Conservation (phyloP, 2,797 vertebrate species). For the Protosalanx chinensis region DNA sequence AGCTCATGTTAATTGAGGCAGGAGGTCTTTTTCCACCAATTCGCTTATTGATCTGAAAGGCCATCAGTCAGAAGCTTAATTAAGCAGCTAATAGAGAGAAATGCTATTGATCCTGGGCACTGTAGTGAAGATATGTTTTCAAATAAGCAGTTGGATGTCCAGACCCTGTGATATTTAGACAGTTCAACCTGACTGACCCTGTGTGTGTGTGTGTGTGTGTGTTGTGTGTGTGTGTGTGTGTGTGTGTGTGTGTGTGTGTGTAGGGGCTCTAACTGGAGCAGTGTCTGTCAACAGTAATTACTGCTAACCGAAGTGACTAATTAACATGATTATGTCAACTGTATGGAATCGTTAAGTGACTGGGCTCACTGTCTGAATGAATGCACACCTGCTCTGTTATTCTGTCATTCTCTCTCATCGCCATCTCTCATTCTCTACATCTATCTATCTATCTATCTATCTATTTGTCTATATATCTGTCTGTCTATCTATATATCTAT, state of each 20-base stretch:
- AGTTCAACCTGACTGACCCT: background rate
- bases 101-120: conserved; percentile 59
- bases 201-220: background rate
- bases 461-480: background rate
- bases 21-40: conserved; percentile 63
- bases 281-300: background rate
- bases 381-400: background rate
- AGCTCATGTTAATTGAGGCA: conserved; percentile 63
- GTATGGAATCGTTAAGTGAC: too few species aligned
- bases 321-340: too few species aligned
- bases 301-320: too few species aligned
- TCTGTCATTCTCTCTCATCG: background rate
- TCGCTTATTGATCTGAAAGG: conserved; percentile 67
- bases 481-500: too few species aligned
- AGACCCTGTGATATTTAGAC: background rate
- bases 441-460: conserved; percentile 3
- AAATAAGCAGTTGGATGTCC: background rate
- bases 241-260: background rate
- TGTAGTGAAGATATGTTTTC: conserved; percentile 1
- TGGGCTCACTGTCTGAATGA: too few species aligned
- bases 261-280: background rate
- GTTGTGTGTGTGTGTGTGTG: too few species aligned
- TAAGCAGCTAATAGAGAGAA: conserved; percentile 70
- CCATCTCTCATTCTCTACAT: background rate
- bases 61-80: conserved; percentile 67